Evolutionary conservation across 2,113 vertebrate genomes (phyloP).

Genomic region (Pogonocichla stellata): DNA sequence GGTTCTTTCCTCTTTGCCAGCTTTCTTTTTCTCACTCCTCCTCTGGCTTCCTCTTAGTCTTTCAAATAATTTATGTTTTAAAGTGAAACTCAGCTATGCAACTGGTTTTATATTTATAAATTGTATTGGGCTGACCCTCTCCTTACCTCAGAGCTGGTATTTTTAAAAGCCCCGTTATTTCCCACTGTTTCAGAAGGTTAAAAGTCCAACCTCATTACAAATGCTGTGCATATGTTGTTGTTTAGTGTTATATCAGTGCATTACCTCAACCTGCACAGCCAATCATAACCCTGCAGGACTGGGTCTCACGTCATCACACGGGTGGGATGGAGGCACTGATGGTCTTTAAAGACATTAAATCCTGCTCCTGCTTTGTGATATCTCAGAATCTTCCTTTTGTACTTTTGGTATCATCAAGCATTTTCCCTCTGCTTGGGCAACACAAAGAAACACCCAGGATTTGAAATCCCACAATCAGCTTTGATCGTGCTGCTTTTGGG

Average conservation of each 20-base stretch:
- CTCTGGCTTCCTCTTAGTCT: not conserved
- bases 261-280: constrained; percentile 15
- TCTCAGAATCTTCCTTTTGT: constrained; percentile 23
- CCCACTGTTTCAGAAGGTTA: constrained; percentile 52
- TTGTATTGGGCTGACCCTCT: constrained; percentile 55
- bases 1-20: not conserved
- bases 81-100: constrained; percentile 29
- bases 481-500: constrained; percentile 52
- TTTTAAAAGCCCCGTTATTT: constrained; percentile 59
- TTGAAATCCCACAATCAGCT: constrained; percentile 43
- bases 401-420: not conserved
- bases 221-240: constrained; percentile 44
- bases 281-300: not conserved
- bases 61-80: not conserved
- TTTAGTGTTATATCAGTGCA: constrained; percentile 26
- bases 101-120: constrained; percentile 44
- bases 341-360: not conserved
- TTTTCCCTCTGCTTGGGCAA: constrained; percentile 39
- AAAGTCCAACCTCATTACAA: constrained; percentile 67
- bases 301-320: not conserved
- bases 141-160: constrained; percentile 63
- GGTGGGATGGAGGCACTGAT: not conserved
- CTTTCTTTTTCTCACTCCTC: not conserved
- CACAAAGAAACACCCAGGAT: constrained; percentile 9
- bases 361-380: not conserved